These are phyloP conservation scores for Leptodactylus fuscus DNA, from an alignment of 2,113 vertebrate genomes.

Conservation along the genomic window DNA sequence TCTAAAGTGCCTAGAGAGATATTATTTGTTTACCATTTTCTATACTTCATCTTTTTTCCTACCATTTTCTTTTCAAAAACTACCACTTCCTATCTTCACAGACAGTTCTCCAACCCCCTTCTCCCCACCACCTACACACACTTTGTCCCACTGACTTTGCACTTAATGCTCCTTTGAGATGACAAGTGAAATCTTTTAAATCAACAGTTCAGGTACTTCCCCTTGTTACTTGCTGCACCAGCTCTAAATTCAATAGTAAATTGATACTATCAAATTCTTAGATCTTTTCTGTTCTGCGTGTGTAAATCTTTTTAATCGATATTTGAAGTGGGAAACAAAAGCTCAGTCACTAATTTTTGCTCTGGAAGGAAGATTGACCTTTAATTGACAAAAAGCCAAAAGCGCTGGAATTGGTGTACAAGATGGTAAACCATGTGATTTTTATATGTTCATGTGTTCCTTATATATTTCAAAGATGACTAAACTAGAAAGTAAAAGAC, in stretches of 20 bases:
- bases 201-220: constrained; percentile 4
- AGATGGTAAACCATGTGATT: not conserved
- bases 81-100: constrained; percentile 63
- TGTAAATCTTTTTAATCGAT: not conserved
- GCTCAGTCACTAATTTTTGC: constrained; percentile 23
- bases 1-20: constrained; percentile 3
- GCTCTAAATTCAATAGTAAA: not conserved
- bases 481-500: not conserved
- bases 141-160: constrained; percentile 43
- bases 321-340: not conserved
- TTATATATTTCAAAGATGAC: not conserved
- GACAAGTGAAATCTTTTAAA: not conserved
- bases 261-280: not conserved
- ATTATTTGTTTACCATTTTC: constrained; percentile 35
- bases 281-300: not conserved
- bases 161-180: constrained; percentile 30
- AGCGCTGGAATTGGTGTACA: not conserved
- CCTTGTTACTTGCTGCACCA: constrained; percentile 34
- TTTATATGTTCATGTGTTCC: not conserved
- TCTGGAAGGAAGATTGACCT: constrained; percentile 31
- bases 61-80: constrained; percentile 64
- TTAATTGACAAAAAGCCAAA: not conserved
- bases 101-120: constrained; percentile 46
- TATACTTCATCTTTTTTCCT: constrained; percentile 33
- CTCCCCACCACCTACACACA: constrained; percentile 21